Percentiles rank a stretch among this genome's conserved stretches.
These are phyloP conservation scores for Stomatorhinus walkeri DNA, from an alignment of 2,797 vertebrate genomes.

Conservation along the genomic window DNA sequence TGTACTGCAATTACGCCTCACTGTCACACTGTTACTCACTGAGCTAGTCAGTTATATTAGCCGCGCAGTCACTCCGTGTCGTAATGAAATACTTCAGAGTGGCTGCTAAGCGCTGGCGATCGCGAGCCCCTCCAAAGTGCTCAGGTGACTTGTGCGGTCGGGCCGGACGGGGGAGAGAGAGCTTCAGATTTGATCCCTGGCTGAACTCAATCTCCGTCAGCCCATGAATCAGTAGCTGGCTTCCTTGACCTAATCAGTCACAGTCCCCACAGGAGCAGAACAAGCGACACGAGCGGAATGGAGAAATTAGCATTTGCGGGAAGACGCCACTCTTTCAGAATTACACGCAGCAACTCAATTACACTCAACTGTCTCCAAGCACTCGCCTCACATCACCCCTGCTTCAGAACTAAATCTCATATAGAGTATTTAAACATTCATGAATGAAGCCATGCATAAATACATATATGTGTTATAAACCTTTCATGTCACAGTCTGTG, in stretches of 20 bases:
- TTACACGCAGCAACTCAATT: background rate
- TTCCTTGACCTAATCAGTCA: background rate
- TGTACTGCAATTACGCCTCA: slow-evolving; percentile 11
- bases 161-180: background rate
- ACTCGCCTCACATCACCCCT: background rate
- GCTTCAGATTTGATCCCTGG: background rate
- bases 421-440: background rate
- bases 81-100: background rate
- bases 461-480: background rate
- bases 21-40: background rate
- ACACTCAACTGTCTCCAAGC: background rate
- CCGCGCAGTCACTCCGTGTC: background rate
- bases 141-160: background rate
- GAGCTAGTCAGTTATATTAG: slow-evolving; percentile 8
- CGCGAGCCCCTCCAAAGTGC: background rate
- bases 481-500: background rate
- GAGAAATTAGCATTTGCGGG: background rate
- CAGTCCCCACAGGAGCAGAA: background rate
- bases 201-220: background rate
- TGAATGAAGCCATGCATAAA: background rate
- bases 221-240: background rate
- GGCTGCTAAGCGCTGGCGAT: background rate
- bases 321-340: background rate
- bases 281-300: background rate
- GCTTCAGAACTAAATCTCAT: background rate